Conservation (phyloP, 1,140 invertebrate species). For the Drosophila tani region DNA sequence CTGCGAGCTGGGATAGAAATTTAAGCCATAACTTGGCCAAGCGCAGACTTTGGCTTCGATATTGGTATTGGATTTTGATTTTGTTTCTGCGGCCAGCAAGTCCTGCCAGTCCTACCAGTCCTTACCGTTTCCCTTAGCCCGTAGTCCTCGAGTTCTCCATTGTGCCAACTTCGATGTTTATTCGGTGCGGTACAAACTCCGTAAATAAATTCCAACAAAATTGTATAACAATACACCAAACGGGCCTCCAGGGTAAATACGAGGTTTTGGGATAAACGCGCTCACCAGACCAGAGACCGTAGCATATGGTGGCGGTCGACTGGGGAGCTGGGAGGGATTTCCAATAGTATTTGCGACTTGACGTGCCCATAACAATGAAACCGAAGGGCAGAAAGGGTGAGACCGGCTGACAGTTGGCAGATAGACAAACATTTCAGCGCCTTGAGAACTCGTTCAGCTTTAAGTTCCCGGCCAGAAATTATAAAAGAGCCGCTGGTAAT, state of each 20-base stretch:
- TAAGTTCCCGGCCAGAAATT: constrained; percentile 57
- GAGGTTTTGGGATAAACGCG: constrained; percentile 49
- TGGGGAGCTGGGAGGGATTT: constrained; percentile 1
- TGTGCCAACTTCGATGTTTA: constrained; percentile 80
- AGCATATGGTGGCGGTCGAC: constrained; percentile 19
- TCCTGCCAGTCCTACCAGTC: not conserved
- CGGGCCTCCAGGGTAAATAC: constrained; percentile 73
- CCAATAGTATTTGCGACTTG: constrained; percentile 57
- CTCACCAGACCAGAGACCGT: constrained; percentile 33
- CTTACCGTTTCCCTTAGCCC: not conserved
- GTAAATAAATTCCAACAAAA: constrained; percentile 84
- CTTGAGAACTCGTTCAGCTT: constrained; percentile 24
- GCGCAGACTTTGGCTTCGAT: constrained; percentile 66
- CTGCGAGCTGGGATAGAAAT: constrained; percentile 75
- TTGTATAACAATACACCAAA: constrained; percentile 81
- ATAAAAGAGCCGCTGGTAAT: constrained; percentile 81
- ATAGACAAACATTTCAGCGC: constrained; percentile 51
- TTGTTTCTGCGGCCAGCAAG: constrained; percentile 40
- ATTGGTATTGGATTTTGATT: constrained; percentile 70
- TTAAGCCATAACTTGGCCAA: constrained; percentile 74
- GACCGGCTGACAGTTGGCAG: constrained; percentile 24
- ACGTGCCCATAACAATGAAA: constrained; percentile 62
- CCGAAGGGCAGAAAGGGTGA: constrained; percentile 9
- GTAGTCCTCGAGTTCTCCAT: constrained; percentile 16
- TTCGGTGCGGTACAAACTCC: constrained; percentile 79